phyloP scores from a whole-genome alignment of 1,140 invertebrate genomes.

The Phymastichus coffea region DNA sequence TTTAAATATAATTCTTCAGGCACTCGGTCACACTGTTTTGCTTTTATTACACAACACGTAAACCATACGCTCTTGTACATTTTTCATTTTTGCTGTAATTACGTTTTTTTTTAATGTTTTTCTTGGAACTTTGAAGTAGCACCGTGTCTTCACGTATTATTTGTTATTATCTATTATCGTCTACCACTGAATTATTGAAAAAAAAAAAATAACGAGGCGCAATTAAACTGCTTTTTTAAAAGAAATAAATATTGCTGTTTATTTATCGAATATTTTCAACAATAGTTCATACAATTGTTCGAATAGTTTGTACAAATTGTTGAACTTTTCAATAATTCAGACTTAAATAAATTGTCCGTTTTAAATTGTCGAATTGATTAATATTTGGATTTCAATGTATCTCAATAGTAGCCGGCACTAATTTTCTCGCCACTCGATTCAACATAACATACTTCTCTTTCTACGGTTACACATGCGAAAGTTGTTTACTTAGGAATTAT shows the following conservation, averaged over 20 bases:
- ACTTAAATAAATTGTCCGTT: conserved; percentile 1
- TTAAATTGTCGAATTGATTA: neutral
- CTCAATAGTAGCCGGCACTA: conserved; percentile 13
- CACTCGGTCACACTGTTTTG: conserved; percentile 19
- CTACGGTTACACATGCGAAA: conserved; percentile 19
- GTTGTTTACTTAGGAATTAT: conserved; percentile 20
- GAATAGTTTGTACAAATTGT: too few relatives aligned
- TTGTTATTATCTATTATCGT: neutral
- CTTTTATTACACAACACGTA: conserved; percentile 29
- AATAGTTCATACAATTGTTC: too few relatives aligned
- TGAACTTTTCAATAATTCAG: conserved; percentile 14
- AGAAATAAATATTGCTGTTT: neutral
- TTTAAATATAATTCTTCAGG: conserved; percentile 16
- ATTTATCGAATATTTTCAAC: too few relatives aligned
- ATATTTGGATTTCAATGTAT: neutral
- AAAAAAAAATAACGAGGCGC: neutral
- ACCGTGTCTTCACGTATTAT: conserved; percentile 46
- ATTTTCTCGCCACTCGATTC: conserved; percentile 24
- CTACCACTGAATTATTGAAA: conserved; percentile 11
- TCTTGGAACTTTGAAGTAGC: conserved; percentile 53
- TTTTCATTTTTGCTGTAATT: conserved; percentile 28
- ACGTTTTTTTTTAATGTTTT: conserved; percentile 25
- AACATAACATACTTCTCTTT: conserved; percentile 6
- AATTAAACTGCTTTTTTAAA: neutral
- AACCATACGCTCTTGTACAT: conserved; percentile 30